Base-by-base conservation (phyloP, 2,888 invertebrate species). In the Callyntrura guangdongensis region DNA sequence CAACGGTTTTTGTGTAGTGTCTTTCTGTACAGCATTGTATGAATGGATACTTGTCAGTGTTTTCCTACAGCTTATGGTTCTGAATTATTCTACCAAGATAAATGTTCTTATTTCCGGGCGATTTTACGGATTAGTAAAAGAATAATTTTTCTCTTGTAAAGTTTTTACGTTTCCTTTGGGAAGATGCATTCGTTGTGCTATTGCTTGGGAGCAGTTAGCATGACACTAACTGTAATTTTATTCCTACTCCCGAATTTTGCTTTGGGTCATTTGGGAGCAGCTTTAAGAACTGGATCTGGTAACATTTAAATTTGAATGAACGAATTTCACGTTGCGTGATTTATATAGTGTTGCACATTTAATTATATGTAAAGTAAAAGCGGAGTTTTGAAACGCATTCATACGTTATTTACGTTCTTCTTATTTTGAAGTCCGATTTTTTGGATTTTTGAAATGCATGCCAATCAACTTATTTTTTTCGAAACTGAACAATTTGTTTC, bases 201-300 rank as follows among this genome's bases (percentile, higher is more conserved):
- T 36, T 36, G 6, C 6, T 36, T 2, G 36, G 36, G 36, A 36
- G 36, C 36, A 36, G 36, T 36, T 36, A 36, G 36, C 6, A 36
- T 36, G 36, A 36, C 36, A 6, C 3, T 36, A 6, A 36, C 36
- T 2, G 36, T 36, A 6, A 36, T 36, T 6, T 53, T 53, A 2
- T 64, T 14, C 14, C 59, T 90, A 6, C 25, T 90, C n/a, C 90
- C 90, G 2, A 56, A 22, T 25, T 20, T 12, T 20, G 45, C 82
- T 25, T 49, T 79, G 59, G 79, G 90, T 64, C 90, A 90, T 72
- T 72, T 90, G 45, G 86, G 69, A 47, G 49, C 90, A 20, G 86
- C 90, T 8, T 81, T 90, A 61, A 79, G 49, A 20, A 74, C 86
- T 4, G 90, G 90, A 69, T 45, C 90, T 11, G 90, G 90, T 90